Evolutionary conservation across 2,797 vertebrate genomes (phyloP).

Genomic region (Tachyglossus aculeatus): DNA sequence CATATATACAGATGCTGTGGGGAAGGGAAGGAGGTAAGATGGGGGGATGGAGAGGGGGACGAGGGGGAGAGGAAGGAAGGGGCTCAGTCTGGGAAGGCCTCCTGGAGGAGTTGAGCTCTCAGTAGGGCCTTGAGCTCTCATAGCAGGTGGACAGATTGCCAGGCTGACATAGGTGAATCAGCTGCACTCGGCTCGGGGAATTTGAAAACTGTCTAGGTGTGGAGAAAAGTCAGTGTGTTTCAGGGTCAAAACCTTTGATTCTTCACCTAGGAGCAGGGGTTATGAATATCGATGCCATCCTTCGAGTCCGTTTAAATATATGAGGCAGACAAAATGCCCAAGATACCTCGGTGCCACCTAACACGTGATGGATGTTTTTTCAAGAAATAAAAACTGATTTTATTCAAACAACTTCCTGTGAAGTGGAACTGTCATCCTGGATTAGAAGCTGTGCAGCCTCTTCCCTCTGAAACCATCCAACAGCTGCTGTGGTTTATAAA

Average conservation of each 20-base stretch:
- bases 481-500: constrained; percentile 49
- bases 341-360: background rate
- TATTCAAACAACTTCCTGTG: constrained; percentile 40
- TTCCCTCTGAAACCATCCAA: constrained; percentile 43
- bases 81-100: no score
- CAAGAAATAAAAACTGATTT: background rate
- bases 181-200: background rate
- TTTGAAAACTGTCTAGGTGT: background rate
- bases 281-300: background rate
- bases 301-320: background rate
- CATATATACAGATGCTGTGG: no score
- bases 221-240: background rate
- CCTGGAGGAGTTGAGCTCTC: background rate
- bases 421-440: constrained; percentile 33
- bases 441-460: constrained; percentile 7
- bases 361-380: constrained; percentile 27
- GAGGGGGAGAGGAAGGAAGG: no score
- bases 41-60: no score
- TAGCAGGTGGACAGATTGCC: background rate
- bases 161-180: background rate
- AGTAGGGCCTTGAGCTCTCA: background rate
- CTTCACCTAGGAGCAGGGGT: background rate
- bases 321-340: background rate
- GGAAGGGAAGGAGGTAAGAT: no score
- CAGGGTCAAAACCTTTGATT: background rate